Percentiles rank a stretch among this genome's conserved stretches.
Conservation (phyloP, 2,113 vertebrate species). For the Callocephalon fimbriatum region DNA sequence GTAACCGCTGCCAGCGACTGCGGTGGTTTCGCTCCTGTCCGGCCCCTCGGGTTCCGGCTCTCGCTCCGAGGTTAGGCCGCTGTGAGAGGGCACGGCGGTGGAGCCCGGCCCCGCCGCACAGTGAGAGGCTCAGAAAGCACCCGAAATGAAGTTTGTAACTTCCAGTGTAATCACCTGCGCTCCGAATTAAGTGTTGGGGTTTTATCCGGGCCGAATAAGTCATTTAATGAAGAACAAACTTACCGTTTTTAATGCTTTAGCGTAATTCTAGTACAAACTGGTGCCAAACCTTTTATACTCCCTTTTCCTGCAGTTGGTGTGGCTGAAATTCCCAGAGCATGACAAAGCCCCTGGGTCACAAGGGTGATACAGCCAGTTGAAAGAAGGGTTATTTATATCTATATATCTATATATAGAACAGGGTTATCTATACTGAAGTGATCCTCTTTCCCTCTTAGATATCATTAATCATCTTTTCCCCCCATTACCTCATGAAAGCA, state of each 20-base stretch:
- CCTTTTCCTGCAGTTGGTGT: background rate
- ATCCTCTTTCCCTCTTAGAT: background rate
- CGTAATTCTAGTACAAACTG: rapidly evolving
- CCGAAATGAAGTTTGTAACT: background rate
- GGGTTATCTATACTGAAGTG: background rate
- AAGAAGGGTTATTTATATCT: background rate
- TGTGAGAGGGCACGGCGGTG: background rate
- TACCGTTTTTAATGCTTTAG: background rate
- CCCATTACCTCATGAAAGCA: constrained; percentile 16
- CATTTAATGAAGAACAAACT: background rate
- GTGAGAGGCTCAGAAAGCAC: background rate
- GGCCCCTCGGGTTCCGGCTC: background rate
- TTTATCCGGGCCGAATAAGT: no score
- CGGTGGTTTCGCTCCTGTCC: no score
- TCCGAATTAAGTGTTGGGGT: background rate
- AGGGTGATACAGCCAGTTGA: rapidly evolving
- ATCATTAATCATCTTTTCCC: background rate
- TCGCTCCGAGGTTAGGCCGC: background rate
- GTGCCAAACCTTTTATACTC: background rate
- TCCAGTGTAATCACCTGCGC: no score
- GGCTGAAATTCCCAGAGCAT: background rate
- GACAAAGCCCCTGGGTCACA: background rate
- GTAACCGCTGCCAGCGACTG: background rate
- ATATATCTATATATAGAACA: background rate
- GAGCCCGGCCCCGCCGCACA: background rate